phyloP scores from a whole-genome alignment of 2,888 invertebrate species.

The Cosmia pyralina region DNA sequence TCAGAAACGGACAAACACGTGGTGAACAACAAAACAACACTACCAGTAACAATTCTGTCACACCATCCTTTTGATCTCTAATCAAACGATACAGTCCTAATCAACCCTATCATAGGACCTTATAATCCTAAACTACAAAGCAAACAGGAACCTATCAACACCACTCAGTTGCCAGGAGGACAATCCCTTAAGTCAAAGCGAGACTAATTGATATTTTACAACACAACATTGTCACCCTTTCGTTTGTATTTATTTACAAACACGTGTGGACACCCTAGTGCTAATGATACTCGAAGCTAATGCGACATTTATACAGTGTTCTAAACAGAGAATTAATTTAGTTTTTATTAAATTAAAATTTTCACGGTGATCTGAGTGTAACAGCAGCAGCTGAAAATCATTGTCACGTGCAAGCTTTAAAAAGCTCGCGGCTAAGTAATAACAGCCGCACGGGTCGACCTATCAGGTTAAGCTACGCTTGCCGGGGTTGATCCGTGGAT shows the following conservation, averaged over 20 bases:
- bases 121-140: conserved; percentile 42
- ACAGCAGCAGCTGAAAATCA: conserved; percentile 9
- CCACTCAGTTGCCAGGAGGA: conserved; percentile 34
- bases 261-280: conserved; percentile 68
- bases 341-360: conserved; percentile 50
- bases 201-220: conserved; percentile 64
- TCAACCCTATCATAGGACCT: conserved; percentile 10
- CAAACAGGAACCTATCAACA: conserved; percentile 43
- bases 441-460: too few species aligned
- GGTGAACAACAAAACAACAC: neutral
- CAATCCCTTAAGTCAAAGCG: conserved; percentile 48
- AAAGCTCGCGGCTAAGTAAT: too few species aligned
- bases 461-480: too few species aligned
- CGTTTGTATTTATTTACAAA: conserved; percentile 56
- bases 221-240: conserved; percentile 68
- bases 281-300: conserved; percentile 62
- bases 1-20: neutral
- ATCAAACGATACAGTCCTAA: conserved; percentile 18
- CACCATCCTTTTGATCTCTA: conserved; percentile 13
- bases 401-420: neutral
- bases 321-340: conserved; percentile 57
- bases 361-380: conserved; percentile 37
- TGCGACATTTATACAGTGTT: conserved; percentile 61
- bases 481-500: too few species aligned
- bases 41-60: neutral